Evolutionary conservation across 2,888 invertebrate genomes (phyloP), one percentile per base, ranked within the genome.

Genomic region (Heliconius ethilla): DNA sequence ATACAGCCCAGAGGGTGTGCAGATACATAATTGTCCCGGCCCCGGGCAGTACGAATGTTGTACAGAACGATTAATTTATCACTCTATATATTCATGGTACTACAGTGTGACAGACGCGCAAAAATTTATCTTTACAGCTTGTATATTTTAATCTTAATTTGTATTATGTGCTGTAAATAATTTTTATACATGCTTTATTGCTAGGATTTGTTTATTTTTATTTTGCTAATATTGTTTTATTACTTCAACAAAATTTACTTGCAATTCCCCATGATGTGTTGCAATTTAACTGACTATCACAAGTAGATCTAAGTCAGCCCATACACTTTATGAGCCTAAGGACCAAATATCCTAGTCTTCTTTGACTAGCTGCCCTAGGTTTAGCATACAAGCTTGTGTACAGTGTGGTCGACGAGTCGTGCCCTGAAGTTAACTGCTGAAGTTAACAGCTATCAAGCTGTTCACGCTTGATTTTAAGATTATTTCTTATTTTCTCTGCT

Each of bases 31-130:
- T 37, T 73, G 74, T 59, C 29, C 55, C 51, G 25, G 78, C 80
- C 82, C 45, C 77, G 73, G 81, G 81, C 82, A 76, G 73, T 76
- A 69, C 77, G 67, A 76, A 74, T 74, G 76, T 72, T 78, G 45
- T 78, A 73, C 76, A 75, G 78, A 59, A 69, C 81, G 80, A 80
- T 82, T 82, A 80, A 82, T 81, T 75, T 77, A 80, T 80, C 77
- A 77, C 75, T 73, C 29, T 75, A 75, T 75, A 78, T 76, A 73
- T 65, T 66, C 70, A 75, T 67, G 55, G 51, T 66, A 67, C 66
- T 70, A 69, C 59, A 75, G 59, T 77, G 76, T 75, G 80, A 81
- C 81, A 80, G 79, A 75, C 76, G 76, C 67, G 79, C 75, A 79
- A 81, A 79, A 81, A 80, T 80, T 77, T 78, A 76, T 80, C 75